Evolutionary conservation across 2,888 invertebrate genomes (phyloP), one percentile per base, ranked within the genome.

Genomic region (Chrysolina haemoptera): DNA sequence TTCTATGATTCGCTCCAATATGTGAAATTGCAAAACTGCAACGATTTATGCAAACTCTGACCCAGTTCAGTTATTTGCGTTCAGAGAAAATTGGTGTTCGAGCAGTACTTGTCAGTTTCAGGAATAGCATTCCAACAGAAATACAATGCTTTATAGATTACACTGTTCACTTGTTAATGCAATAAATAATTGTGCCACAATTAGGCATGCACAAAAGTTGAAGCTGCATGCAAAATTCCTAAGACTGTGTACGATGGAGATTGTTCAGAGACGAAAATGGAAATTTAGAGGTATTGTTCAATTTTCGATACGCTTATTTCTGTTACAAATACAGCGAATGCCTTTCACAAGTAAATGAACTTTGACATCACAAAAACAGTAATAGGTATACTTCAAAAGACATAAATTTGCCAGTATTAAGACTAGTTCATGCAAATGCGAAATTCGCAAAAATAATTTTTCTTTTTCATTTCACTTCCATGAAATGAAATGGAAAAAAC

Each of bases 271-370:
- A 63, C 72, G 18, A 68, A 68, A 68, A 71, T 71, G 72, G 72
- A n/a, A 53, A 72, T 71, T 71, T 68, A 65, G 59, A 65, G 35
- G 69, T 66, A 76, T 71, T 76, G 71, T 71, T 73, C 68, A 67
- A 62, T 73, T 76, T 76, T 76, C 71, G 71, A 69, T 74, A 67
- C 76, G 73, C 66, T 76, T 70, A 69, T 62, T 55, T 76, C 71
- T 71, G 63, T 63, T 20, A 40, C 41, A 53, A 70, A 53, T 22
- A 70, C 14, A 53, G 12, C 41, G 27, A 59, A 14, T 59, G 22
- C 22, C 22, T 59, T 35, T 14, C 35, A 59, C 27, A 27, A 35
- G 14, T 59, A 11, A 1, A 22, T 14, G 59, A 59, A 27, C 59
- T 35, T 59, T 59, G 35, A 59, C 59, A 59, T 35, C 59, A 27